A percentile compares a stretch with the other conserved stretches of the same genome.
Evolutionary conservation across 2,888 invertebrate species (phyloP).

Genomic region (Hirtodrosophila duncani): DNA sequence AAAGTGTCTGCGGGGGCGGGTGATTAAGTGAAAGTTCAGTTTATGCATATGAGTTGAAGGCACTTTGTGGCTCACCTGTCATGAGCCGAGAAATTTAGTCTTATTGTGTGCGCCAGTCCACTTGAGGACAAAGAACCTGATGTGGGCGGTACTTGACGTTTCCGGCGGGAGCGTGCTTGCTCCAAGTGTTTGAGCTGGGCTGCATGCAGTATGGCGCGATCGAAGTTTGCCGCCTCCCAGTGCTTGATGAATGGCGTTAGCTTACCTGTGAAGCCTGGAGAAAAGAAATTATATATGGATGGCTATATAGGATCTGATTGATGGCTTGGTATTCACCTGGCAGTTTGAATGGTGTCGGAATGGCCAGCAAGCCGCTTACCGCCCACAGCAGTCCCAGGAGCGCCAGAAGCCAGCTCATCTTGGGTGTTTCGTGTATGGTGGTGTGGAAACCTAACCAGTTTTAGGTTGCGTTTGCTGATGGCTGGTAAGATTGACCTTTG

Average conservation of each 20-base stretch:
- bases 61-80: constrained; percentile 74
- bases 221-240: constrained; percentile 89
- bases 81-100: constrained; percentile 78
- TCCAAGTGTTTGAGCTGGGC: constrained; percentile 77
- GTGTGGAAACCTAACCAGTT: constrained; percentile 67
- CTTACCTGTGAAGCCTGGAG: constrained; percentile 80
- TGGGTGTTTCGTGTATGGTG: constrained; percentile 17
- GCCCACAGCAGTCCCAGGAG: constrained; percentile 77
- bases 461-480: constrained; percentile 57
- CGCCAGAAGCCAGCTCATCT: constrained; percentile 78
- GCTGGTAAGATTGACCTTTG: constrained; percentile 60
- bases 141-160: constrained; percentile 71
- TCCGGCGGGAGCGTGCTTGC: constrained; percentile 75
- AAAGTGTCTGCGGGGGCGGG: constrained; percentile 82
- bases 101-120: constrained; percentile 76
- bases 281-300: no score
- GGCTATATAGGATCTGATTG: no score
- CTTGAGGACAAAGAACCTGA: constrained; percentile 28
- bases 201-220: constrained; percentile 78
- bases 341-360: constrained; percentile 76
- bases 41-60: not conserved
- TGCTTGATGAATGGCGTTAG: constrained; percentile 88
- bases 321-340: constrained; percentile 77
- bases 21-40: constrained; percentile 6
- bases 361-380: constrained; percentile 76